These are phyloP conservation scores for Oscheius onirici DNA, from an alignment of 2,888 invertebrate genomes.

Conservation along the genomic window DNA sequence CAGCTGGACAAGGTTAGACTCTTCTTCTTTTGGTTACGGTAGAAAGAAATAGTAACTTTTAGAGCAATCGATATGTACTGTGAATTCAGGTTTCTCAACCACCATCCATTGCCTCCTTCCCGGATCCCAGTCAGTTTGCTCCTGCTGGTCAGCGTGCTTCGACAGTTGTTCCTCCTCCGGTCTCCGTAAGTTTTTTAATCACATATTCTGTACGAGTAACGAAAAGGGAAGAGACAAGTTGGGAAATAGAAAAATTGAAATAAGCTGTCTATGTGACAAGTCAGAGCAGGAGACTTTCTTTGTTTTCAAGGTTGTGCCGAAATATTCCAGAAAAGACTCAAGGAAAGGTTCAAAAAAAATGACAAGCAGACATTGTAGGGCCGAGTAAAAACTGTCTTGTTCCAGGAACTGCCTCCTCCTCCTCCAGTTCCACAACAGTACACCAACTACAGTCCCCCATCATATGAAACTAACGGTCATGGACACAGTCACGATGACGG, in stretches of 20 bases:
- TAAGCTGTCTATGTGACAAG: too few species aligned
- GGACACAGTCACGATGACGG: conserved; percentile 41
- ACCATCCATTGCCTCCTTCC: conserved; percentile 57
- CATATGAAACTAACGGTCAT: conserved; percentile 34
- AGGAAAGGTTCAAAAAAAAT: too few species aligned
- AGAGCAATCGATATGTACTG: too few species aligned
- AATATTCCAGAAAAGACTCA: too few species aligned
- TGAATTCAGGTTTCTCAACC: conserved; percentile 37
- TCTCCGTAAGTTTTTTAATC: conserved; percentile 11
- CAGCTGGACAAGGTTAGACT: conserved; percentile 52
- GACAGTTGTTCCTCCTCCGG: conserved; percentile 15
- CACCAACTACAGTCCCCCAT: conserved; percentile 21
- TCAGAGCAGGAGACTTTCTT: too few species aligned
- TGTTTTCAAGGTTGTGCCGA: too few species aligned
- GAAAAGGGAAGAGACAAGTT: too few species aligned
- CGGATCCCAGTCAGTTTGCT: conserved; percentile 64
- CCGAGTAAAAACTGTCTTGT: too few species aligned
- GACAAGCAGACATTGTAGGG: too few species aligned
- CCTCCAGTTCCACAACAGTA: conserved; percentile 34
- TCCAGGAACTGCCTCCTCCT: conserved; percentile 28
- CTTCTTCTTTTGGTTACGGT: background rate
- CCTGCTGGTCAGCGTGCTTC: conserved; percentile 2
- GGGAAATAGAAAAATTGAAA: too few species aligned
- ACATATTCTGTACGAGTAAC: too few species aligned
- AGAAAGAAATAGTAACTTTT: too few species aligned